These are phyloP conservation scores for Morbakka virulenta DNA, from an alignment of 30 jellyfish, hydroid and myxozoan genomes.

Conservation along the genomic window DNA sequence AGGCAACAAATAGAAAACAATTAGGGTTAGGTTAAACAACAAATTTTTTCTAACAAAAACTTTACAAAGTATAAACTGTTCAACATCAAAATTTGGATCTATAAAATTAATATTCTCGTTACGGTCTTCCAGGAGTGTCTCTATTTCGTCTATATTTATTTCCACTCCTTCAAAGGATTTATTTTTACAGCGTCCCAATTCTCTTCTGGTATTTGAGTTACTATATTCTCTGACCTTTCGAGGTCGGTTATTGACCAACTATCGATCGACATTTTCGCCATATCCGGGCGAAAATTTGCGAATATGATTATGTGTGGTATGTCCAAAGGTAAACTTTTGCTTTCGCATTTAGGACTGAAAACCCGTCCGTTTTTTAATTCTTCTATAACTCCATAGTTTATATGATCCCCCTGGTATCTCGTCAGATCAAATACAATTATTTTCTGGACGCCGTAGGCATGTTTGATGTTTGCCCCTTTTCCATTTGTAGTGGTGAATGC, in stretches of 20 bases:
- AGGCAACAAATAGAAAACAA: too few relatives aligned
- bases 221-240: too few relatives aligned
- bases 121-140: too few relatives aligned
- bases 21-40: too few relatives aligned
- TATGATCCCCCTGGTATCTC: not conserved
- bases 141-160: too few relatives aligned
- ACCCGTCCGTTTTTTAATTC: conserved; percentile 8
- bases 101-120: too few relatives aligned
- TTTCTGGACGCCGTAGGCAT: conserved; percentile 2
- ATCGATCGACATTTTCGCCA: not conserved
- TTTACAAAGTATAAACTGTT: too few relatives aligned
- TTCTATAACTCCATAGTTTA: not conserved
- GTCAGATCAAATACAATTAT: conserved; percentile 7
- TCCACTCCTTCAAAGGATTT: too few relatives aligned
- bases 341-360: not conserved
- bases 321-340: not conserved
- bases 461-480: not conserved
- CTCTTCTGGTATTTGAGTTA: too few relatives aligned
- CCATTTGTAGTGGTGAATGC: not conserved
- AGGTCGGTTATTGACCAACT: not conserved
- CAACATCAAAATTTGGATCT: too few relatives aligned
- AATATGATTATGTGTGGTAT: not conserved
- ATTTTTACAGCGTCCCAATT: too few relatives aligned
- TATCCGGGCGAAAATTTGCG: conserved; percentile 1
- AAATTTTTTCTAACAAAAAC: too few relatives aligned